Evolutionary conservation across 2,113 vertebrate genomes (phyloP).

Genomic region (Microcebus ravelobensis): DNA sequence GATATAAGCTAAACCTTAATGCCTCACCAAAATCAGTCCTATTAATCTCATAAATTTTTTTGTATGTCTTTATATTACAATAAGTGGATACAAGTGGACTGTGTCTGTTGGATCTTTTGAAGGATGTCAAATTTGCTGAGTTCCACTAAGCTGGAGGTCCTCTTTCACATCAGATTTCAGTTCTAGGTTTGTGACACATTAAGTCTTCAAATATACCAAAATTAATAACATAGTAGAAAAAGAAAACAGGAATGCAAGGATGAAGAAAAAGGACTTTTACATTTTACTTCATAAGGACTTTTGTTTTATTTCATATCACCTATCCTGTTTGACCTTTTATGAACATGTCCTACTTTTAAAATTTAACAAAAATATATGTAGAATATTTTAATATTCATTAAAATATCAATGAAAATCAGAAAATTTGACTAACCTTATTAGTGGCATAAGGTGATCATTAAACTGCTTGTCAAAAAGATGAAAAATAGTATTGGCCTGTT

Average conservation of each 20-base stretch:
- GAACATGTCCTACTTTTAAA: conserved; percentile 33
- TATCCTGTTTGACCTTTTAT: conserved; percentile 10
- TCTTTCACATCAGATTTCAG: conserved; percentile 39
- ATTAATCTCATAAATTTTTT: conserved; percentile 16
- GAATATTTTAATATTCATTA: neutral
- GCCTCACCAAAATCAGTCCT: conserved; percentile 2
- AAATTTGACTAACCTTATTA: conserved; percentile 93
- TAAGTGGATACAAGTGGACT: neutral
- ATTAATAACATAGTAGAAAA: conserved; percentile 32
- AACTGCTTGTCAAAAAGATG: conserved; percentile 99
- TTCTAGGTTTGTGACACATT: conserved; percentile 21
- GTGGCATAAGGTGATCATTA: conserved; percentile 99
- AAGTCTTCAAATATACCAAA: conserved; percentile 53
- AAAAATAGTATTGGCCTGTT: conserved; percentile 99
- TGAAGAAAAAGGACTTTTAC: conserved; percentile 14
- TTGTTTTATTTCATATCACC: neutral
- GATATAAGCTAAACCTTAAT: conserved; percentile 28
- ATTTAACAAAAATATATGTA: conserved; percentile 10
- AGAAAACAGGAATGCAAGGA: conserved; percentile 32
- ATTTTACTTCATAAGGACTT: neutral
- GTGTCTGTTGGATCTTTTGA: neutral
- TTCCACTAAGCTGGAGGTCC: neutral
- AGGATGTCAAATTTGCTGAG: neutral
- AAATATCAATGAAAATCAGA: conserved; percentile 52
- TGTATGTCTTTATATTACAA: neutral